Conservation (phyloP, 2,888 invertebrate genomes). For the Drosophila multiciliata region DNA sequence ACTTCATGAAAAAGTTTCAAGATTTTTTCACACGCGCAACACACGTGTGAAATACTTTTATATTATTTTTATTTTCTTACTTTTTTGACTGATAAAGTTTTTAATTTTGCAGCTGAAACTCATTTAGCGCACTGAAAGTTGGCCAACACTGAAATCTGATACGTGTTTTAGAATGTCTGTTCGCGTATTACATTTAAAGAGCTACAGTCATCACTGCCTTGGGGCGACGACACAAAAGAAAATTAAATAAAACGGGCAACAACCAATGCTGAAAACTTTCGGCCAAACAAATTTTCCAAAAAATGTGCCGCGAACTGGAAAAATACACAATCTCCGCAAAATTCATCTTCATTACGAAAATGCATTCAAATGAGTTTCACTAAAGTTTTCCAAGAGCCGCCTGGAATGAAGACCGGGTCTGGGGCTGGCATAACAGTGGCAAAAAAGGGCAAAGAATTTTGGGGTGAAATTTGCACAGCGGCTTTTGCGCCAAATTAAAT, state of each 20-base stretch:
- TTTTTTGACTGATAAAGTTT: slow-evolving; percentile 67
- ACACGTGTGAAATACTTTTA: slow-evolving; percentile 6
- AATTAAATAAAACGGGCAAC: slow-evolving; percentile 13
- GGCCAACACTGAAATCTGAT: slow-evolving; percentile 59
- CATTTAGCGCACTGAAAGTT: slow-evolving; percentile 75
- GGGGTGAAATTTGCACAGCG: slow-evolving; percentile 26
- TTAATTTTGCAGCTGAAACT: slow-evolving; percentile 78
- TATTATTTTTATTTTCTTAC: background rate
- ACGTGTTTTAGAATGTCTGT: slow-evolving; percentile 65
- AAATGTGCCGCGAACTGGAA: slow-evolving; percentile 73
- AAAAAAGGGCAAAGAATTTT: slow-evolving; percentile 29
- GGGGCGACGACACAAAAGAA: background rate
- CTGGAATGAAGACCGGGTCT: background rate
- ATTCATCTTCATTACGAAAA: slow-evolving; percentile 74
- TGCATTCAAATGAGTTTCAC: slow-evolving; percentile 72
- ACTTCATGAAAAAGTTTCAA: slow-evolving; percentile 79
- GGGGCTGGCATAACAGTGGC: slow-evolving; percentile 21
- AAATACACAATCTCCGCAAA: slow-evolving; percentile 75
- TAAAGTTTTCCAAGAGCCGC: slow-evolving; percentile 36
- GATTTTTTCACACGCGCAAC: slow-evolving; percentile 61
- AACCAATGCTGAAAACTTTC: slow-evolving; percentile 57
- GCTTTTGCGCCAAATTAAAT: slow-evolving; percentile 36
- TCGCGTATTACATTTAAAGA: slow-evolving; percentile 70
- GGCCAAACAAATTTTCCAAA: slow-evolving; percentile 60
- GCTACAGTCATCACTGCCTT: background rate